A percentile compares a stretch with the other conserved stretches of the same genome.
Evolutionary conservation across 2,888 invertebrate species (phyloP).

Genomic region (Bursaphelenchus okinawaensis): DNA sequence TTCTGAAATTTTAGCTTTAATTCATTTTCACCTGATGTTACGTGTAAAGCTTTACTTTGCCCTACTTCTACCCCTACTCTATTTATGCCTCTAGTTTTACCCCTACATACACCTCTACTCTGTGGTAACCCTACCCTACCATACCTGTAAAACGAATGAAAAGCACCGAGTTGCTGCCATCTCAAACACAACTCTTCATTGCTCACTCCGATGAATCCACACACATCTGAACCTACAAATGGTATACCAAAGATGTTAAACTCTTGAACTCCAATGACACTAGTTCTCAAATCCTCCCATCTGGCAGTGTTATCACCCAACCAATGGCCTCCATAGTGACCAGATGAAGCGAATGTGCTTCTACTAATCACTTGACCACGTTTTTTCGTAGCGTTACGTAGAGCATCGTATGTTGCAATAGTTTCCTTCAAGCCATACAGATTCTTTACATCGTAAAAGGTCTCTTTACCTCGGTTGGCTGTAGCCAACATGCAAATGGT

Average conservation of each 20-base stretch:
- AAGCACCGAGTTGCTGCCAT: constrained; percentile 68
- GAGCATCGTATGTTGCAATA: constrained; percentile 65
- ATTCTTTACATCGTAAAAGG: constrained; percentile 75
- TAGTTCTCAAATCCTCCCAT: constrained; percentile 70
- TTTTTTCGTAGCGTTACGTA: constrained; percentile 52
- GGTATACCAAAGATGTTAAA: constrained; percentile 54
- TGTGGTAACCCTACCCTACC: background rate
- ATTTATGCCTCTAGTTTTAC: too few species aligned
- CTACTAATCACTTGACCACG: constrained; percentile 55
- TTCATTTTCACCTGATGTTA: too few species aligned
- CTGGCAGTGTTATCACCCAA: constrained; percentile 73
- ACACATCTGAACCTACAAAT: constrained; percentile 58
- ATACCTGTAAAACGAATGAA: constrained; percentile 63
- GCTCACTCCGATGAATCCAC: constrained; percentile 59
- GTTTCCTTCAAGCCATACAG: constrained; percentile 73
- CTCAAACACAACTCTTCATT: constrained; percentile 30
- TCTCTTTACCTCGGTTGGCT: constrained; percentile 38
- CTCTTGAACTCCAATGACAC: constrained; percentile 44
- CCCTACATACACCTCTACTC: too few species aligned
- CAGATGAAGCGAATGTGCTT: constrained; percentile 58
- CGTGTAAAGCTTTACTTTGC: too few species aligned
- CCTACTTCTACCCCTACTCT: too few species aligned
- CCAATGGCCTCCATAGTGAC: constrained; percentile 68
- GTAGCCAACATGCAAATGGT: constrained; percentile 52
- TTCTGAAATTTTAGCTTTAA: too few species aligned